A percentile compares a stretch with the other conserved stretches of the same genome.
These are phyloP conservation scores for Tupiocoris notatus DNA, from an alignment of 2,888 invertebrate species.

Conservation along the genomic window DNA sequence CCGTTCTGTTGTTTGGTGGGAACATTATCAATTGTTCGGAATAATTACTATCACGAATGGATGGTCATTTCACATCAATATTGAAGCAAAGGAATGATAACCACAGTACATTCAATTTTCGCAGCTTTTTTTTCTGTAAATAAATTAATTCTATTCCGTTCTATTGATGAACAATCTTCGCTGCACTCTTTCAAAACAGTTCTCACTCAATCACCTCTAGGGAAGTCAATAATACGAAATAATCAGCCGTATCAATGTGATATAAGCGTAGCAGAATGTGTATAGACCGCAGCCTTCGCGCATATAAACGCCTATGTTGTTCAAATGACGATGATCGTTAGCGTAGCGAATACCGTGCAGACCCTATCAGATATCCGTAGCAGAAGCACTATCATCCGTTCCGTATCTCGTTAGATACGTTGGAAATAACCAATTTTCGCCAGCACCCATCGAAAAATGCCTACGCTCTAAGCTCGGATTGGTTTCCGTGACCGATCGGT, in stretches of 20 bases:
- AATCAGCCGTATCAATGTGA: background rate
- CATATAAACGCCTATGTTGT: background rate
- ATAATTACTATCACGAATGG: too few species aligned
- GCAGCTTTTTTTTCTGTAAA: too few species aligned
- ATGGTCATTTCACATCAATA: too few species aligned
- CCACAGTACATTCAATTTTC: too few species aligned
- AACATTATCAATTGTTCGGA: too few species aligned
- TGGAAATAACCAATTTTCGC: constrained; percentile 27
- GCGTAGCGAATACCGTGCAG: background rate
- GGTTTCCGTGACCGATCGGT: constrained; percentile 29
- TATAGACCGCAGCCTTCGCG: background rate
- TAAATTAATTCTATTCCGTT: too few species aligned
- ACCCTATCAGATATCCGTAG: too few species aligned
- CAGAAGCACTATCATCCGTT: background rate
- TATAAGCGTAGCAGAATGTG: background rate
- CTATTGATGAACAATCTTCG: too few species aligned
- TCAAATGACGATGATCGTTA: background rate
- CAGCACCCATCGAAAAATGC: background rate
- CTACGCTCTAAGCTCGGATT: background rate
- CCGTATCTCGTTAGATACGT: constrained; percentile 38
- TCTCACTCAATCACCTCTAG: background rate
- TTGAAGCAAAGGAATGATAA: too few species aligned
- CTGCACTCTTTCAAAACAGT: too few species aligned
- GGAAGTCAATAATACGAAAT: background rate
- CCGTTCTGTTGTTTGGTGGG: too few species aligned